Conservation (phyloP, 2,888 invertebrate species). For the Syritta pipiens region DNA sequence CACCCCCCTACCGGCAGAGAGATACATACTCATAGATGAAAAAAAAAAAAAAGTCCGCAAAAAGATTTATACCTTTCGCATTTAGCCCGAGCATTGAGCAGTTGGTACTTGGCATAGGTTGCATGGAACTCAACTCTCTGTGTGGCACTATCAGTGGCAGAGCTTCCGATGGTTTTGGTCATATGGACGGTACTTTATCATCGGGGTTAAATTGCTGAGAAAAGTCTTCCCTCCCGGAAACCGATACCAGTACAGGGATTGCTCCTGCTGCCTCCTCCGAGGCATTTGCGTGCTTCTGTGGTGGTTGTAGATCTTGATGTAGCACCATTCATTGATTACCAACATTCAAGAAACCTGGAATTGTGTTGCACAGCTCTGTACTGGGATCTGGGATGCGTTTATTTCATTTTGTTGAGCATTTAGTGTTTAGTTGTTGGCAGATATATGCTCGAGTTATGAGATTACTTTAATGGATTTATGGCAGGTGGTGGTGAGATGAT, state of each 20-base stretch:
- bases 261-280: no score
- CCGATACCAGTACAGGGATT: conserved; percentile 28
- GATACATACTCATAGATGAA: no score
- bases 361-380: neutral
- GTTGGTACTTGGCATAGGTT: conserved; percentile 53
- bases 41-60: conserved; percentile 31
- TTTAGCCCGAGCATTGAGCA: conserved; percentile 44
- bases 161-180: conserved; percentile 59
- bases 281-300: conserved; percentile 24
- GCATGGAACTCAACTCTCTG: conserved; percentile 63
- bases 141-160: conserved; percentile 60
- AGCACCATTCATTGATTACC: conserved; percentile 30
- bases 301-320: conserved; percentile 27
- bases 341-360: conserved; percentile 2
- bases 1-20: no score
- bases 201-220: conserved; percentile 63
- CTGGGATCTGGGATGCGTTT: neutral
- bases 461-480: neutral
- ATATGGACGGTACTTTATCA: conserved; percentile 66
- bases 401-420: neutral
- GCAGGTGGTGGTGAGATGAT: no score
- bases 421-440: neutral
- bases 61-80: conserved; percentile 65
- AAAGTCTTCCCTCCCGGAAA: conserved; percentile 40
- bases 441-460: neutral